Evolutionary conservation across 2,888 invertebrate species (phyloP), one percentile per base, ranked within the genome.

Genomic region (Cosmopolites sordidus): DNA sequence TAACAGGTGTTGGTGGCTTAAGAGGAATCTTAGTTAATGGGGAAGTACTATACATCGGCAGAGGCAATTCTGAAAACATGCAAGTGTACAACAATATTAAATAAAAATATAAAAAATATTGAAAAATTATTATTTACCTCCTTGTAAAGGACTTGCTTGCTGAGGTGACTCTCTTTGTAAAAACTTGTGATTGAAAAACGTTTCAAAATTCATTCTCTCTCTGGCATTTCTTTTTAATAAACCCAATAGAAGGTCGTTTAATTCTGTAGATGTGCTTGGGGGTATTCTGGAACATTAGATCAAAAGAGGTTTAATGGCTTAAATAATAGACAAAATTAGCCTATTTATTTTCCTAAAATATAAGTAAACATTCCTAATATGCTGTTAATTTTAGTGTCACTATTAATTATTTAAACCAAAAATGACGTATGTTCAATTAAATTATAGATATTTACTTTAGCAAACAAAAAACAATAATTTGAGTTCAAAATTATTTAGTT

Each of bases 181-280:
- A 78, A 98, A 99, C 43, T 89, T 83, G 76, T 99, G 98, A 71
- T 83, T 86, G 79, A 98, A 98, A 78, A 99, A 98, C 58, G 86
- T 86, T 68, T 95, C 93, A 75, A 98, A 99, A 58, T 92, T 88
- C 81, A 99, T 93, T 62, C 99, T 82, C 72, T 99, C 97, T 69
- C 87, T 86, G 43, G 98, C 89, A 76, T 92, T 96, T 60, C 97
- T 83, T 63, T 93, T 88, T 64, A 99, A 77, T 56, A 99, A 79
- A 41, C 91, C 87, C 69, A 86, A 80, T 58, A 99, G 79, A 60
- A 99, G 81, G 74, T 92, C 90, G 64, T 87, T 84, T 59, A 99
- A 77, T 69, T 94, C 92, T 11, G 86, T 81, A 54, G 97, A 97
- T 9, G 97, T 97, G 61, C 93, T 94, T 60, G 84, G 77, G 22